Conservation (phyloP, 2,113 vertebrate species). For the Malurus melanocephalus region DNA sequence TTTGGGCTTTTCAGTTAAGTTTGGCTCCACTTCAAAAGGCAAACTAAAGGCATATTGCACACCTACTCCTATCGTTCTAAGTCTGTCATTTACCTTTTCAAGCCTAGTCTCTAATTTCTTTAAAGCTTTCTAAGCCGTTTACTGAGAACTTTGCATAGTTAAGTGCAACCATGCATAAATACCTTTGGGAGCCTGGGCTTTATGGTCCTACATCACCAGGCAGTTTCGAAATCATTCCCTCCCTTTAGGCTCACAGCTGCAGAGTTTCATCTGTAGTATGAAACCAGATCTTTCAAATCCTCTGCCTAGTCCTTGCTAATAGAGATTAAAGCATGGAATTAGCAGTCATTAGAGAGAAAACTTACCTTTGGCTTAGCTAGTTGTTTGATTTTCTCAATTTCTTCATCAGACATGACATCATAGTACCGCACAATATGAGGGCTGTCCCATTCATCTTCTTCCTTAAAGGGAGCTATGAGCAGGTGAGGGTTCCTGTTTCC, state of each 20-base stretch:
- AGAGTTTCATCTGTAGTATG: neutral
- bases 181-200: neutral
- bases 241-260: neutral
- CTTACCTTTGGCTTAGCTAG: conserved; percentile 91
- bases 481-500: conserved; percentile 83
- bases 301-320: neutral
- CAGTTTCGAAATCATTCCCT: neutral
- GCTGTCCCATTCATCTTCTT: conserved; percentile 97
- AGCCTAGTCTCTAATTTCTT: neutral
- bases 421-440: conserved; percentile 92
- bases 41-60: neutral
- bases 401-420: conserved; percentile 82
- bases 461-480: conserved; percentile 88
- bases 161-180: neutral
- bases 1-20: neutral
- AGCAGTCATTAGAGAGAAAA: neutral
- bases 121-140: neutral
- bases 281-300: neutral
- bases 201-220: neutral
- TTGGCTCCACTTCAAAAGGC: neutral
- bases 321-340: neutral
- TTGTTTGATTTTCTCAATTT: conserved; percentile 91
- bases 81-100: neutral
- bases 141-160: neutral
- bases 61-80: neutral